These are phyloP conservation scores for Anarsia innoxiella DNA, from an alignment of 2,888 invertebrate species.

Conservation along the genomic window DNA sequence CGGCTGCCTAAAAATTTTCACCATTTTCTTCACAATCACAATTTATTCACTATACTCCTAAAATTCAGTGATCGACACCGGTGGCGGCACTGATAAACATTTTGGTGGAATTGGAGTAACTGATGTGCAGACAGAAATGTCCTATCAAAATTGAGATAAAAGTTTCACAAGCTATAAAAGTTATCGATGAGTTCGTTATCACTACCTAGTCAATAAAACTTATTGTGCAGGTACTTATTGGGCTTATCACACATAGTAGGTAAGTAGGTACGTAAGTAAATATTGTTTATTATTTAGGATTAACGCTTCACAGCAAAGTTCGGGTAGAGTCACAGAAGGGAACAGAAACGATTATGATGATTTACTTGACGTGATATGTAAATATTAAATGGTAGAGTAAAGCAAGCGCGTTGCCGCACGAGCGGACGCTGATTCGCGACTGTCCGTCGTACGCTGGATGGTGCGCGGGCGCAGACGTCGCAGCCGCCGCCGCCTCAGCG, in stretches of 20 bases:
- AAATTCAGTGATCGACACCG: neutral
- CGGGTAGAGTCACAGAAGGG: too few relatives aligned
- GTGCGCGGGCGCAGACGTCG: slow-evolving; percentile 9
- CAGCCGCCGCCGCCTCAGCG: neutral
- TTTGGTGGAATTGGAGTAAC: neutral
- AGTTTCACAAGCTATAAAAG: slow-evolving; percentile 27
- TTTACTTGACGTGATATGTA: too few relatives aligned
- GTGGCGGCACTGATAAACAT: too few relatives aligned
- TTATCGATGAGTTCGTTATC: neutral
- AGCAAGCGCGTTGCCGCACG: too few relatives aligned
- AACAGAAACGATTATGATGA: too few relatives aligned
- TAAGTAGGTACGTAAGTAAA: too few relatives aligned
- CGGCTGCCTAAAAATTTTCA: slow-evolving; percentile 54
- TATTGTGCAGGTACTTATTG: too few relatives aligned
- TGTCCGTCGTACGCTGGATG: slow-evolving; percentile 16
- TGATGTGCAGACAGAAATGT: neutral
- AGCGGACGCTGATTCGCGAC: slow-evolving; percentile 14
- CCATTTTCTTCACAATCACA: slow-evolving; percentile 42
- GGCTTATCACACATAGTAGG: too few relatives aligned
- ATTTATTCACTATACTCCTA: neutral
- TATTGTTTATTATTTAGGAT: too few relatives aligned
- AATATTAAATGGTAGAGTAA: too few relatives aligned
- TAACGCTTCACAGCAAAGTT: too few relatives aligned
- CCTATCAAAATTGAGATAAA: slow-evolving; percentile 20
- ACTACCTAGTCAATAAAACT: too few relatives aligned